These are phyloP conservation scores for Poecilia latipinna DNA, from an alignment of 2,113 vertebrate species.

Conservation along the genomic window DNA sequence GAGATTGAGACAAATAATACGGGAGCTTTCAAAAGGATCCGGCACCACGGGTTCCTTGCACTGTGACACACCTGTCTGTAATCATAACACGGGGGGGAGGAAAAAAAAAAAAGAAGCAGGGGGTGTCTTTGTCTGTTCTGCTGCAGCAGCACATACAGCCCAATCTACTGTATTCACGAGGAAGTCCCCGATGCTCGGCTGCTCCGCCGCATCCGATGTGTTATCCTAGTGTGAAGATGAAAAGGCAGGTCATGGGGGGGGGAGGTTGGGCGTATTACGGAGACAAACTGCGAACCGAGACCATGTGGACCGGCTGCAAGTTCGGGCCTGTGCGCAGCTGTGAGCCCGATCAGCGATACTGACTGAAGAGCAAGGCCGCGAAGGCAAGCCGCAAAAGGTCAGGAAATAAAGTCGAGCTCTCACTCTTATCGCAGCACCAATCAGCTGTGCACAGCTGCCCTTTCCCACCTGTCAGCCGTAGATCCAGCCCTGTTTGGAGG, in stretches of 20 bases:
- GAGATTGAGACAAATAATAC: constrained; percentile 26
- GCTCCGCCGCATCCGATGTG: constrained; percentile 62
- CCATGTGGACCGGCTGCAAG: constrained; percentile 65
- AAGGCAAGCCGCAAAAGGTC: constrained; percentile 76
- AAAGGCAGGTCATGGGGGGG: constrained; percentile 47
- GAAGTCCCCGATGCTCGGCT: constrained; percentile 19
- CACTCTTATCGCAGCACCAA: constrained; percentile 75
- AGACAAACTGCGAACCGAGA: constrained; percentile 69
- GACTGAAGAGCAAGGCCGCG: constrained; percentile 64
- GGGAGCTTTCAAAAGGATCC: constrained; percentile 16
- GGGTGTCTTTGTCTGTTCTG: constrained; percentile 4
- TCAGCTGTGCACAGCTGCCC: constrained; percentile 75
- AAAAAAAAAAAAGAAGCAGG: too few relatives aligned
- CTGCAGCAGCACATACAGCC: constrained; percentile 28
- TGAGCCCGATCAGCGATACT: constrained; percentile 74
- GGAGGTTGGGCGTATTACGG: constrained; percentile 59
- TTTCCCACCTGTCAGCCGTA: constrained; percentile 70
- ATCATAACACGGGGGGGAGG: constrained; percentile 13
- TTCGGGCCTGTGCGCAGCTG: constrained; percentile 63
- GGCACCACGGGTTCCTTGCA: constrained; percentile 25
- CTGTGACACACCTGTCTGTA: constrained; percentile 8
- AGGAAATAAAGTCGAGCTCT: constrained; percentile 76
- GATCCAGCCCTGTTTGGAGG: constrained; percentile 62
- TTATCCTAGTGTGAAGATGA: constrained; percentile 65
- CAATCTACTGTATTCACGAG: constrained; percentile 57